A percentile compares a stretch with the other conserved stretches of the same genome.
Evolutionary conservation across 2,797 vertebrate genomes (phyloP).

Genomic region (Poeciliopsis presidionis): DNA sequence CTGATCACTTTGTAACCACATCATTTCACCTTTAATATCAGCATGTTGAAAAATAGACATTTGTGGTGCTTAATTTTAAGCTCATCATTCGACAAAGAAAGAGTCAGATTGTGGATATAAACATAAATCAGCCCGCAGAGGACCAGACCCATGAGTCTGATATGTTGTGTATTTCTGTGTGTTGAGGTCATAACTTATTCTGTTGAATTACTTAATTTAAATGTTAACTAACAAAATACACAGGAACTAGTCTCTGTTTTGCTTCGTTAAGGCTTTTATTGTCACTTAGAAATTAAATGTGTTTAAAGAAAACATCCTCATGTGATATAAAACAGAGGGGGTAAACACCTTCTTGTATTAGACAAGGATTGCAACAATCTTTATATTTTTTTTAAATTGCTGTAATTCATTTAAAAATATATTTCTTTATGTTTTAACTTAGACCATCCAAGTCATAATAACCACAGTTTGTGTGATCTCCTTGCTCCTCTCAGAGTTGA

Average conservation of each 20-base stretch:
- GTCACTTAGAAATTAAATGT: background rate
- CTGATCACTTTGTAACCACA: background rate
- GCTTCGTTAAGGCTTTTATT: background rate
- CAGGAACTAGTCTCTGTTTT: background rate
- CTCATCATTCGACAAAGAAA: background rate
- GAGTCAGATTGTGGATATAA: background rate
- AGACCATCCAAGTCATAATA: background rate
- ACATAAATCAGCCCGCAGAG: background rate
- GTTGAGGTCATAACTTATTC: conserved; percentile 10
- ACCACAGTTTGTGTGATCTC: conserved; percentile 17
- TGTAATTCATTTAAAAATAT: background rate
- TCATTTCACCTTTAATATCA: background rate
- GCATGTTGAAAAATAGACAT: background rate
- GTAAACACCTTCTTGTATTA: background rate
- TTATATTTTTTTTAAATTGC: background rate
- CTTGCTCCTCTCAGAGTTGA: conserved; percentile 59
- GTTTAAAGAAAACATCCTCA: background rate
- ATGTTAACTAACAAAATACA: background rate
- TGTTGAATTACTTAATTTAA: too few species aligned
- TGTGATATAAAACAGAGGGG: background rate
- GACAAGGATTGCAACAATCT: background rate
- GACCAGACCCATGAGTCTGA: background rate
- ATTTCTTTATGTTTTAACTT: conserved; percentile 1
- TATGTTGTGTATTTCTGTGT: conserved; percentile 10
- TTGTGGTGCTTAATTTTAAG: background rate